Evolutionary conservation across 2,113 vertebrate species (phyloP).

Genomic region (Nycticebus coucang): DNA sequence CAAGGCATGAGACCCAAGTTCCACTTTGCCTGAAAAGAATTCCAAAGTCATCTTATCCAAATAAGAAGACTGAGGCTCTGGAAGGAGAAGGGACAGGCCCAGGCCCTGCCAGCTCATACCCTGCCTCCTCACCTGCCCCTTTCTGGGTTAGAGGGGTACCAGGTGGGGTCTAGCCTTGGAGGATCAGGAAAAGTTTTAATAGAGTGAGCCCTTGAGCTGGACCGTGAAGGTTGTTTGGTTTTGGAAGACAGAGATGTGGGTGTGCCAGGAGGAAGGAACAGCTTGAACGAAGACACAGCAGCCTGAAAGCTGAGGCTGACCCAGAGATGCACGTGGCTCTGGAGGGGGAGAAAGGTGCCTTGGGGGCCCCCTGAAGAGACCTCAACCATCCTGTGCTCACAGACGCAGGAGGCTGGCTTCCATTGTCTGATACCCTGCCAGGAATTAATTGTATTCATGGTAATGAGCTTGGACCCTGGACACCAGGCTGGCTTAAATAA

Average conservation of each 20-base stretch:
- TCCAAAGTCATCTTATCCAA: background rate
- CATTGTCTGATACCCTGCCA: slow-evolving; percentile 30
- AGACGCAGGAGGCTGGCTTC: background rate
- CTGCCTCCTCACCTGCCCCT: background rate
- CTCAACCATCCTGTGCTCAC: background rate
- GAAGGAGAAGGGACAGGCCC: background rate
- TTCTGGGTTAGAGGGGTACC: background rate
- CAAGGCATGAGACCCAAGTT: background rate
- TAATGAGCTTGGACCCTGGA: slow-evolving; percentile 64
- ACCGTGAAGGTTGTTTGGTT: background rate
- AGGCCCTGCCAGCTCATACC: background rate
- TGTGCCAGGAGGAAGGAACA: background rate
- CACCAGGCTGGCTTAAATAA: slow-evolving; percentile 72
- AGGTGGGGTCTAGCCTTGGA: background rate
- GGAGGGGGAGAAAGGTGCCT: background rate
- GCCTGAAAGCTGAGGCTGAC: background rate
- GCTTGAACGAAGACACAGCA: background rate
- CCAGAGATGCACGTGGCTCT: background rate
- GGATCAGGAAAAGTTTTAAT: background rate
- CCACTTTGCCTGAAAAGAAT: background rate
- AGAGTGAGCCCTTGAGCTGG: background rate
- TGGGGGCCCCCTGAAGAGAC: background rate
- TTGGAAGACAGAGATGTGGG: background rate
- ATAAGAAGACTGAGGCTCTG: background rate
- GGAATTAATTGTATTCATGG: slow-evolving; percentile 71